Evolutionary conservation across 2,888 invertebrate species (phyloP).

Genomic region (Hemithea aestivaria): DNA sequence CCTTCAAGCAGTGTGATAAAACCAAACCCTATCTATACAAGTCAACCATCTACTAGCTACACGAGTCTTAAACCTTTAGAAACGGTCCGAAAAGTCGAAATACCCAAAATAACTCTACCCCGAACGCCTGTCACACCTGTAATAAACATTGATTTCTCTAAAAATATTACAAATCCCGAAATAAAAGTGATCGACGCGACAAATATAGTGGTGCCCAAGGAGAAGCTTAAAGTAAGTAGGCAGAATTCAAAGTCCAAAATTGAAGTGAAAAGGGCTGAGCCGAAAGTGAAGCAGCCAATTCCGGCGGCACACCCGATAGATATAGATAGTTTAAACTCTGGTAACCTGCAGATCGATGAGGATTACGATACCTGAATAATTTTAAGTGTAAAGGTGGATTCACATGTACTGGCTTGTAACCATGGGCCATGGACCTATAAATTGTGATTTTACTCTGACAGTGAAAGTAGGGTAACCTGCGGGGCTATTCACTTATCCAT

Average conservation of each 20-base stretch:
- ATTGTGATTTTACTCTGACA: no score
- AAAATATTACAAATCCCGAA: slow-evolving; percentile 58
- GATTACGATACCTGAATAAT: slow-evolving; percentile 75
- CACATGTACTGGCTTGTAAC: no score
- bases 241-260: slow-evolving; percentile 54
- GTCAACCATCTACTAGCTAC: slow-evolving; percentile 65
- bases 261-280: slow-evolving; percentile 50
- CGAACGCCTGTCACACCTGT: slow-evolving; percentile 54
- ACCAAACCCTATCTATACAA: slow-evolving; percentile 58
- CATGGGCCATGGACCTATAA: no score
- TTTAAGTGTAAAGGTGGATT: not conserved
- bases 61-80: slow-evolving; percentile 41
- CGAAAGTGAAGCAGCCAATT: slow-evolving; percentile 33
- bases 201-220: slow-evolving; percentile 40
- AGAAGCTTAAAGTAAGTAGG: slow-evolving; percentile 41
- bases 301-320: slow-evolving; percentile 36
- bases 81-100: slow-evolving; percentile 40
- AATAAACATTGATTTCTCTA: slow-evolving; percentile 68
- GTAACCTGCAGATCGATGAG: slow-evolving; percentile 70
- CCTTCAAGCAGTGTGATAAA: slow-evolving; percentile 62
- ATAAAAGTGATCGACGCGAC: slow-evolving; percentile 60
- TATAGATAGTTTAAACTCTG: slow-evolving; percentile 61
- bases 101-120: slow-evolving; percentile 37
- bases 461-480: no score
- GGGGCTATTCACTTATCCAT: no score